Evolutionary conservation across 2,797 vertebrate species (phyloP), one percentile per base, ranked within the genome.

Genomic region (Erpetoichthys calabaricus): DNA sequence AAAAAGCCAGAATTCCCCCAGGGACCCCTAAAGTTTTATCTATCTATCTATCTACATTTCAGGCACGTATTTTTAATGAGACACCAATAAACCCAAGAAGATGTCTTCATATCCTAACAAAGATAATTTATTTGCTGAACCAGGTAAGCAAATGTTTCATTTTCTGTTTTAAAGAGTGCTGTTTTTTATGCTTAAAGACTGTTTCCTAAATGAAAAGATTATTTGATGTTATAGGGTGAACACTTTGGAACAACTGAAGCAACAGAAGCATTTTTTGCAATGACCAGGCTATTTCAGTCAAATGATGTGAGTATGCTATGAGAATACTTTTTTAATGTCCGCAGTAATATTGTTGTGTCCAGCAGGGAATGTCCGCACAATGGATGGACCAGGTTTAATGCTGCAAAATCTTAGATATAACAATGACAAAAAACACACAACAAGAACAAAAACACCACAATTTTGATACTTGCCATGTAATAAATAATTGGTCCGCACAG

Each of bases 31-130:
- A 25, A 25, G 25, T 25, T 25, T 25, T 25, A 25, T 25, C 25
- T 25, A 25, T 25, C 1, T 25, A 25, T 25, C 25, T 25, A 25
- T 25, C 1, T 25, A 25, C 25, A 25, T 25, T 25, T 1, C 64
- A 98, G 95, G 94, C 95, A 25, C 88, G 95, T 3, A 83, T 99
- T 67, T 99, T 99, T 67, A 99, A 99, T 6, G 95, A 97, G 79
- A 99, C 95, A 0, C 95, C 95, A 0, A 93, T 99, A 70, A 99
- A 98, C 66, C 95, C 95, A 4, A 80, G 92, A 65, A 84, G 91
- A 95, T 99, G 95, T 66, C 86, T 99, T 45, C 94, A 98, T 73
- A 99, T 99, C 65, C 89, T 99, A 25, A 99, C 94, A 69, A 99
- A 97, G 83, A 96, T 99, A 53, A 91, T 98, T 45, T 97, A 98